These are phyloP conservation scores for Temnothorax unifasciatus DNA, from an alignment of 2,888 invertebrate species.

Conservation along the genomic window DNA sequence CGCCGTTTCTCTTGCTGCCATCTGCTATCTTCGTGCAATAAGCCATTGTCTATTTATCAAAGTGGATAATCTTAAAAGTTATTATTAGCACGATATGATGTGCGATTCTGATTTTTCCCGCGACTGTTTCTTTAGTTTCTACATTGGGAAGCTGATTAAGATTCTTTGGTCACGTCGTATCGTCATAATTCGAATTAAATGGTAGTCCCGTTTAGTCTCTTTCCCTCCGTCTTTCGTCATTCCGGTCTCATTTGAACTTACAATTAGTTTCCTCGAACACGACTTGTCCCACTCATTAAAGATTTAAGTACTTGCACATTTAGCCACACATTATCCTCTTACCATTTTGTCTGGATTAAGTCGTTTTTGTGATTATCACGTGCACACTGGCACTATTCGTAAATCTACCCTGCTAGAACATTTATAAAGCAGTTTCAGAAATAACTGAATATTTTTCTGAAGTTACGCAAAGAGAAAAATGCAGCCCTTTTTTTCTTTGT, in stretches of 20 bases:
- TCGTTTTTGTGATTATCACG: slow-evolving; percentile 38
- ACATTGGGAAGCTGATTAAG: slow-evolving; percentile 72
- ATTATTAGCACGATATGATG: slow-evolving; percentile 39
- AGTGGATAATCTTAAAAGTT: slow-evolving; percentile 64
- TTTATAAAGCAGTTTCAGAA: not conserved
- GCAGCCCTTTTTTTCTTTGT: not conserved
- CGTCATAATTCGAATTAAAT: slow-evolving; percentile 78
- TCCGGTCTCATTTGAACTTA: slow-evolving; percentile 24
- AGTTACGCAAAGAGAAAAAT: not conserved
- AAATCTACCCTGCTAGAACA: not conserved
- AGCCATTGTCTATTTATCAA: slow-evolving; percentile 13
- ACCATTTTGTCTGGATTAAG: slow-evolving; percentile 11
- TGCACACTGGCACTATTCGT: slow-evolving; percentile 45
- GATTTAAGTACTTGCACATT: slow-evolving; percentile 68
- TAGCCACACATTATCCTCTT: slow-evolving; percentile 39
- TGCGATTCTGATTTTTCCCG: not conserved
- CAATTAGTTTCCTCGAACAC: slow-evolving; percentile 30
- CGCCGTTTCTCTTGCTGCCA: not conserved
- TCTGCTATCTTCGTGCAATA: not conserved
- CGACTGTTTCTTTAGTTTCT: slow-evolving; percentile 49
- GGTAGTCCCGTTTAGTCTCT: slow-evolving; percentile 55
- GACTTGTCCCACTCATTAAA: slow-evolving; percentile 72
- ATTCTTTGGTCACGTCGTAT: slow-evolving; percentile 72
- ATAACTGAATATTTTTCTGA: slow-evolving; percentile 9
- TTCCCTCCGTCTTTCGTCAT: slow-evolving; percentile 21